Evolutionary conservation across 2,113 vertebrate species (phyloP).

Genomic region (Phaethon lepturus): DNA sequence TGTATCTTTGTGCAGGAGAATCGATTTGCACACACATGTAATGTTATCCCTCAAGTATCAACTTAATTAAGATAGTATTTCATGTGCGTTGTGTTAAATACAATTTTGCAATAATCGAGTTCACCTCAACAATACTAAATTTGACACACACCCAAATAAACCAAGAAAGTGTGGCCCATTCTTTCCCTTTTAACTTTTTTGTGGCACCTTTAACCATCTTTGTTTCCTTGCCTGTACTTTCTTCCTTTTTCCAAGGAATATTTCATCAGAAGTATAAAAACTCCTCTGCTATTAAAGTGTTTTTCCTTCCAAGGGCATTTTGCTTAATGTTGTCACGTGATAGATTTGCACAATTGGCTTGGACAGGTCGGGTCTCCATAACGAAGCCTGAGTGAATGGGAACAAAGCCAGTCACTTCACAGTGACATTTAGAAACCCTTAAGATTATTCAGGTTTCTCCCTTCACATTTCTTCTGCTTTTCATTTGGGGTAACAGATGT

Average conservation of each 20-base stretch:
- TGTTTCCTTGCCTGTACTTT: not conserved
- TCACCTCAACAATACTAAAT: not conserved
- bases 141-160: not conserved
- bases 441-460: not conserved
- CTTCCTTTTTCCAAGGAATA: not conserved
- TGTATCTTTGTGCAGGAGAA: not conserved
- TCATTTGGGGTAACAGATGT: not conserved
- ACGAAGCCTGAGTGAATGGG: not conserved
- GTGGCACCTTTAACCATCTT: not conserved
- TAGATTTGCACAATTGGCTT: not conserved
- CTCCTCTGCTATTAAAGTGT: not conserved
- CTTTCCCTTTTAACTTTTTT: not conserved
- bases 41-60: not conserved
- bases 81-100: not conserved
- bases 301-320: not conserved
- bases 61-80: not conserved
- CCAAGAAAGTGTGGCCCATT: not conserved
- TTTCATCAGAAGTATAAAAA: not conserved
- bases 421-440: not conserved
- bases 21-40: not conserved
- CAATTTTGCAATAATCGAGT: not conserved
- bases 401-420: not conserved
- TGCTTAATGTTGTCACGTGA: not conserved
- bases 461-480: not conserved
- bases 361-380: not conserved